Evolutionary conservation across 2,888 invertebrate species (phyloP).

Genomic region (Bombyx huttoni): DNA sequence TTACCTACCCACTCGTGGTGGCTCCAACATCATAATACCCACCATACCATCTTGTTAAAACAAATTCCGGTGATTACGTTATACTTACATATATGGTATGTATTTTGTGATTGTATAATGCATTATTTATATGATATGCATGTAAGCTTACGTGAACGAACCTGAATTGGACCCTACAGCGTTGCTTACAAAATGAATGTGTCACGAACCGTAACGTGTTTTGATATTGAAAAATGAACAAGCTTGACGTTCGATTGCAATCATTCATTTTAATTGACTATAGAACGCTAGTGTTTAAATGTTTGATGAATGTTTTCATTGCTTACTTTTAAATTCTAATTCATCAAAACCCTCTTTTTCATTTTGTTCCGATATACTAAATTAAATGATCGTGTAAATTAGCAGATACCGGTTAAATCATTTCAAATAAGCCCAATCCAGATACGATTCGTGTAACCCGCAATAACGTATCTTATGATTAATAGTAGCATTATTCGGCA

Average conservation of each 20-base stretch:
- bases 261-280: slow-evolving; percentile 15
- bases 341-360: too few species aligned
- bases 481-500: slow-evolving; percentile 41
- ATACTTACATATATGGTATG: too few species aligned
- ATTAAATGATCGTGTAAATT: too few species aligned
- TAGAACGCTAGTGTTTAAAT: slow-evolving; percentile 21
- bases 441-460: slow-evolving; percentile 2
- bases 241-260: slow-evolving; percentile 38
- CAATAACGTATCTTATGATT: slow-evolving; percentile 30
- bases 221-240: slow-evolving; percentile 47
- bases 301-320: too few species aligned
- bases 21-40: too few species aligned
- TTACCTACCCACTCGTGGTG: too few species aligned
- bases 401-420: slow-evolving; percentile 5
- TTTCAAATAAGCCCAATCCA: slow-evolving; percentile 14
- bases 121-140: not conserved
- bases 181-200: slow-evolving; percentile 42
- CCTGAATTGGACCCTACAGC: not conserved
- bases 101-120: not conserved
- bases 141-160: not conserved
- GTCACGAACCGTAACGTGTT: slow-evolving; percentile 35
- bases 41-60: too few species aligned
- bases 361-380: too few species aligned
- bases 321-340: too few species aligned
- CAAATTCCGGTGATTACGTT: too few species aligned